Evolutionary conservation across 2,797 vertebrate species (phyloP).

Genomic region (Menidia menidia): DNA sequence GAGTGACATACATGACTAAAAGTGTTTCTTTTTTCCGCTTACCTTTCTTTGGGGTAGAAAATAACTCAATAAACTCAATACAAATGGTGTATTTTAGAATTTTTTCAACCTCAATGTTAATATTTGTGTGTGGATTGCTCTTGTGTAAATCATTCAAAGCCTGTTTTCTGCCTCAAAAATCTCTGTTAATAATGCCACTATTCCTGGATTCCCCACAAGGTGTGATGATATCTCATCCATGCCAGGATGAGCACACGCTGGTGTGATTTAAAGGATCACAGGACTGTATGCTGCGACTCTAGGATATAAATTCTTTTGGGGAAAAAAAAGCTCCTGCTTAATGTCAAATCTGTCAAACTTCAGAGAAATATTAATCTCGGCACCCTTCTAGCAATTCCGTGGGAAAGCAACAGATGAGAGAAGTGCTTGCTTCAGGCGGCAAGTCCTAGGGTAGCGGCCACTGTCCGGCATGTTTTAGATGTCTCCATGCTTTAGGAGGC

Average conservation of each 20-base stretch:
- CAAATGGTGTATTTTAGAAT: no score
- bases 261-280: not conserved
- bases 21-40: no score
- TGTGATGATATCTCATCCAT: not conserved
- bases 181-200: not conserved
- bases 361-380: not conserved
- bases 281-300: not conserved
- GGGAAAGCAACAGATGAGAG: not conserved
- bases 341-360: not conserved
- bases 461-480: no score
- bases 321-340: not conserved
- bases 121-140: not conserved
- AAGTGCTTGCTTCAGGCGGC: not conserved
- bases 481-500: no score
- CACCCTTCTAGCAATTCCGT: not conserved
- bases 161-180: not conserved
- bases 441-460: not conserved
- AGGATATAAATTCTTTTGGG: not conserved
- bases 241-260: not conserved
- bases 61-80: no score
- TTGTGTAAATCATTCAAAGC: not conserved
- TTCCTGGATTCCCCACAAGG: not conserved
- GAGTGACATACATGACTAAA: no score
- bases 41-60: no score
- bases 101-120: not conserved